These are phyloP conservation scores for Acestrorhynchus altus DNA, from an alignment of 2,797 vertebrate genomes.

Conservation along the genomic window DNA sequence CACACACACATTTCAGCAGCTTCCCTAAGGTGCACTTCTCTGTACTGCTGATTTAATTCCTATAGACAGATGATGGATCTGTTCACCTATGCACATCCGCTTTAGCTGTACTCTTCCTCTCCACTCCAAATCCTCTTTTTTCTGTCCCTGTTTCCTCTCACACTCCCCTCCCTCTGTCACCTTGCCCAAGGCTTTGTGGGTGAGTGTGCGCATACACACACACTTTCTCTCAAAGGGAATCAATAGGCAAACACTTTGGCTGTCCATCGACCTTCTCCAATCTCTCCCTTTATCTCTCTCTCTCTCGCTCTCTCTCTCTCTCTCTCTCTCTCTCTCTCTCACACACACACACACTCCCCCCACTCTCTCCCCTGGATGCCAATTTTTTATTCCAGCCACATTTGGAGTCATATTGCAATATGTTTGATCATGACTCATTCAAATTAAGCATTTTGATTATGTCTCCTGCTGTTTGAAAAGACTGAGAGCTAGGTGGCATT, in stretches of 20 bases:
- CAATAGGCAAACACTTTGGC: constrained; percentile 66
- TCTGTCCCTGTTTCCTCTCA: constrained; percentile 31
- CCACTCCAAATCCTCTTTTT: constrained; percentile 29
- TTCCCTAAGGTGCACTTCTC: neutral
- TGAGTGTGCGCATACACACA: constrained; percentile 52
- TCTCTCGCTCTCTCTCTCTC: constrained; percentile 35
- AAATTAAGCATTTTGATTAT: constrained; percentile 62
- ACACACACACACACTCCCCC: constrained; percentile 28
- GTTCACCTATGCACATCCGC: constrained; percentile 18
- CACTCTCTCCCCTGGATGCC: constrained; percentile 44
- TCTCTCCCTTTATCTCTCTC: constrained; percentile 50
- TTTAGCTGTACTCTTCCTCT: constrained; percentile 36
- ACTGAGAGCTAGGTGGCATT: constrained; percentile 54
- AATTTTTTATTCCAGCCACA: constrained; percentile 54
- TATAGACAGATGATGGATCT: constrained; percentile 30
- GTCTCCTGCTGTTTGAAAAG: constrained; percentile 53
- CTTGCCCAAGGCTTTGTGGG: constrained; percentile 66
- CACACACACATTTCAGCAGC: neutral
- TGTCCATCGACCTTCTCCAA: constrained; percentile 60
- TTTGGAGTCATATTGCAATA: constrained; percentile 59
- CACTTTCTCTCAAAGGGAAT: constrained; percentile 61
- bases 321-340: constrained; percentile 42
- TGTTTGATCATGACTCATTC: constrained; percentile 62
- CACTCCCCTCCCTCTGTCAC: constrained; percentile 58
- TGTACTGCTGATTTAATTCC: constrained; percentile 12